Conservation (phyloP, 2,113 vertebrate species). For the Thamnaconus septentrionalis region DNA sequence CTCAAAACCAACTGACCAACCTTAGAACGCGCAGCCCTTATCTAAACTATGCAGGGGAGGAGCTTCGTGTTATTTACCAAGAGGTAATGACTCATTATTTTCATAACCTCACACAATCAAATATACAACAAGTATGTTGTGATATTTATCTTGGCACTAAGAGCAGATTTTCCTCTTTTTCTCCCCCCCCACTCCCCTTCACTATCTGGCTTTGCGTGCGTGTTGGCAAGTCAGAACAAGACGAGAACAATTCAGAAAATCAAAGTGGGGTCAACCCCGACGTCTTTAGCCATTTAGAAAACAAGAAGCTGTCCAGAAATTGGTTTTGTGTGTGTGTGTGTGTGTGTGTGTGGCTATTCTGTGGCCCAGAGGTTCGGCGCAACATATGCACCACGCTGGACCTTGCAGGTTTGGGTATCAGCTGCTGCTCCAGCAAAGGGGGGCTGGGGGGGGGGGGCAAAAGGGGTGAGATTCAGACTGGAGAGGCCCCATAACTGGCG, state of each 20-base stretch:
- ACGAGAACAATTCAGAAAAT: background rate
- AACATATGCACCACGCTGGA: slow-evolving; percentile 10
- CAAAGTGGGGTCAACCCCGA: background rate
- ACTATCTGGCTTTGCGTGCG: slow-evolving; percentile 1
- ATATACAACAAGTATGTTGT: slow-evolving; percentile 10
- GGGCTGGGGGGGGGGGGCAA: background rate
- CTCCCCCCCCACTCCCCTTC: background rate
- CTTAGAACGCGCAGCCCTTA: slow-evolving; percentile 3
- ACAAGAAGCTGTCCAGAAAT: background rate
- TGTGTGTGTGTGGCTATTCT: too few relatives aligned
- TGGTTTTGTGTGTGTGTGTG: too few relatives aligned
- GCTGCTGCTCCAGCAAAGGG: slow-evolving; percentile 55
- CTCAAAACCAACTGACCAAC: slow-evolving; percentile 8
- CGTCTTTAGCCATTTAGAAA: too few relatives aligned
- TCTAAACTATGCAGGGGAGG: slow-evolving; percentile 43
- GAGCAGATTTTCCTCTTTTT: background rate
- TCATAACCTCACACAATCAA: slow-evolving; percentile 12
- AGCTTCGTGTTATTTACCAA: slow-evolving; percentile 22
- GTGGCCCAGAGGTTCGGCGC: background rate
- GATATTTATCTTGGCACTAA: slow-evolving; percentile 18
- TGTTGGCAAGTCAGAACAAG: slow-evolving; percentile 36
- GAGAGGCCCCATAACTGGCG: slow-evolving; percentile 55
- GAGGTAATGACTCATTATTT: slow-evolving; percentile 54
- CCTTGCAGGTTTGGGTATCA: slow-evolving; percentile 43
- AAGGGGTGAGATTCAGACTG: slow-evolving; percentile 17